phyloP scores from a whole-genome alignment of 2,113 vertebrate genomes.

The Cacatua alba region DNA sequence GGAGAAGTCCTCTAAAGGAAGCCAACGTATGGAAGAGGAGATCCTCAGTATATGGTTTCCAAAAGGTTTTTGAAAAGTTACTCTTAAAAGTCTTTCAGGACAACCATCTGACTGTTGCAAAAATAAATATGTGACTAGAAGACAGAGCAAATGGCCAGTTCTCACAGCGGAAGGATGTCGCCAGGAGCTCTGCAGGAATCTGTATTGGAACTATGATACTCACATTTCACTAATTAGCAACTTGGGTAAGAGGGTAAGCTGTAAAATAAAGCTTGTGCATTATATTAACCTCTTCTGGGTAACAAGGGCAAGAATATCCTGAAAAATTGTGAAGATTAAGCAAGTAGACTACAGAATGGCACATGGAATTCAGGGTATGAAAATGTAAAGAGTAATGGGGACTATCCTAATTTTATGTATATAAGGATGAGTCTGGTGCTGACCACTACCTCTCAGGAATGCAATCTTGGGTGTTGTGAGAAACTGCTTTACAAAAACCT shows the following conservation, averaged over 20 bases:
- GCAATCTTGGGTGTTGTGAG: background rate
- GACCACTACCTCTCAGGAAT: background rate
- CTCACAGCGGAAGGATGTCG: background rate
- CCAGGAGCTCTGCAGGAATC: background rate
- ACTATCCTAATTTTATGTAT: background rate
- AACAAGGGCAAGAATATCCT: background rate
- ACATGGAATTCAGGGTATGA: background rate
- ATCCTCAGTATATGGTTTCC: background rate
- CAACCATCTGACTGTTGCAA: background rate
- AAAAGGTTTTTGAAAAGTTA: background rate
- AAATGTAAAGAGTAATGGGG: rapidly evolving
- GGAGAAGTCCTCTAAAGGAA: background rate
- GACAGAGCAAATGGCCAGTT: background rate
- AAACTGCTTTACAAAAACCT: background rate
- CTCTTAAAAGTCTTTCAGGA: background rate
- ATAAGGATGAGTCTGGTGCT: background rate
- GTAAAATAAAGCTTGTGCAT: background rate
- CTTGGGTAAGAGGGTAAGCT: background rate
- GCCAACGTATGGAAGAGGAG: background rate
- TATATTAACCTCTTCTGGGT: background rate
- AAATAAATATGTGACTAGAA: background rate
- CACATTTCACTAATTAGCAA: background rate
- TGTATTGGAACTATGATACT: background rate
- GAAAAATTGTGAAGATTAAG: background rate
- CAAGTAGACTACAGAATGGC: background rate